phyloP scores from a whole-genome alignment of 2,113 vertebrate genomes.

The Bagarius yarrelli region DNA sequence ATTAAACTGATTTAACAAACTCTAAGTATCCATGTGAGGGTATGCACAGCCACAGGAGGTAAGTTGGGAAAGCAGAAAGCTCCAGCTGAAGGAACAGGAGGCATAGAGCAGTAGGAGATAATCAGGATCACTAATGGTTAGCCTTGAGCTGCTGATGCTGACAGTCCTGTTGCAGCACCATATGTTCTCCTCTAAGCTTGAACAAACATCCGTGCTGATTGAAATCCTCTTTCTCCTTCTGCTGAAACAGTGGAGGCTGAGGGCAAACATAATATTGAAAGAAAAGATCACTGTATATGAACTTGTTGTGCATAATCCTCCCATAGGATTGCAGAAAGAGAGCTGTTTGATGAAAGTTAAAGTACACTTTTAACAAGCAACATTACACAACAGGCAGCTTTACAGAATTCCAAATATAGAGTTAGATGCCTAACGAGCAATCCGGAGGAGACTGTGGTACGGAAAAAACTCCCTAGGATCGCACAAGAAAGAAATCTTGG shows the following conservation, averaged over 20 bases:
- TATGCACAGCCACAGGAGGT: neutral
- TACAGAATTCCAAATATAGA: neutral
- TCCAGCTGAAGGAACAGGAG: conserved; percentile 21
- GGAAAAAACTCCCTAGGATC: neutral
- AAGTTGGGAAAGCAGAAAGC: neutral
- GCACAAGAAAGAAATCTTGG: neutral
- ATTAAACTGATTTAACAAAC: neutral
- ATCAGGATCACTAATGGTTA: conserved; percentile 20
- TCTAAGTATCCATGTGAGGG: neutral
- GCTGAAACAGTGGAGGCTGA: neutral
- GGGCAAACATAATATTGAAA: neutral
- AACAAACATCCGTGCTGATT: neutral
- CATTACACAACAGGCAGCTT: neutral
- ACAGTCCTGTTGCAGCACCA: conserved; percentile 12
- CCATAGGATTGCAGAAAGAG: neutral
- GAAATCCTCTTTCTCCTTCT: neutral
- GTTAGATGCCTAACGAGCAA: neutral
- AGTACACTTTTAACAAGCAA: neutral
- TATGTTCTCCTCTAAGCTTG: conserved; percentile 12
- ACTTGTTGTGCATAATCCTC: neutral
- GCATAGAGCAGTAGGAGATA: conserved; percentile 11
- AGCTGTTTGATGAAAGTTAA: neutral
- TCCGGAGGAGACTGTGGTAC: neutral
- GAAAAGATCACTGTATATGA: neutral
- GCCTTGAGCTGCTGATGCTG: conserved; percentile 20